Percentiles rank a stretch among this genome's conserved stretches.
These are phyloP conservation scores for Drosophila tani DNA, from an alignment of 1,140 invertebrate species.

Conservation along the genomic window DNA sequence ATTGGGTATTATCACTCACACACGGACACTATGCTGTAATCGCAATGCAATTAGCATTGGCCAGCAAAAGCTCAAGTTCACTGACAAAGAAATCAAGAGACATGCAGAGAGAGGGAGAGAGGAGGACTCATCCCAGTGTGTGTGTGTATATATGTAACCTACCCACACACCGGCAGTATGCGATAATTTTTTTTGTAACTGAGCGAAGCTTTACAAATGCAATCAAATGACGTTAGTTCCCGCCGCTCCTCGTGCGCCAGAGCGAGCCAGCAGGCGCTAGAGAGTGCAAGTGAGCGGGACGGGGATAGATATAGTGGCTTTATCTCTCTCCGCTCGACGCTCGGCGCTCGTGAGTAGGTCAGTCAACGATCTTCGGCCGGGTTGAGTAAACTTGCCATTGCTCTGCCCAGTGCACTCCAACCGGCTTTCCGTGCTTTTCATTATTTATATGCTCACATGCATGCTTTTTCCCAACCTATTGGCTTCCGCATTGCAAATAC, in stretches of 20 bases:
- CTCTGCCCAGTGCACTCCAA: conserved; percentile 36
- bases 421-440: conserved; percentile 68
- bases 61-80: conserved; percentile 80
- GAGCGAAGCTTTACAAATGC: conserved; percentile 81
- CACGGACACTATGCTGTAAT: conserved; percentile 73
- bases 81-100: conserved; percentile 79
- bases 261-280: conserved; percentile 12
- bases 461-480: conserved; percentile 20
- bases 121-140: conserved; percentile 8
- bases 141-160: neutral
- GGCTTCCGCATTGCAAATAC: conserved; percentile 71
- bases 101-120: conserved; percentile 28
- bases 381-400: conserved; percentile 59
- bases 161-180: conserved; percentile 42
- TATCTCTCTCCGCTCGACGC: conserved; percentile 5
- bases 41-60: conserved; percentile 79
- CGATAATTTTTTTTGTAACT: conserved; percentile 66
- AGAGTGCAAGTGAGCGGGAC: conserved; percentile 15
- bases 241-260: neutral
- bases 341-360: conserved; percentile 64
- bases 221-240: conserved; percentile 80
- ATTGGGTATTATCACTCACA: conserved; percentile 71
- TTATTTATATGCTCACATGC: conserved; percentile 23
- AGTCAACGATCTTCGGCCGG: conserved; percentile 73
- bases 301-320: conserved; percentile 18